These are phyloP conservation scores for Empidonax traillii DNA, from an alignment of 2,113 vertebrate genomes.

Conservation along the genomic window DNA sequence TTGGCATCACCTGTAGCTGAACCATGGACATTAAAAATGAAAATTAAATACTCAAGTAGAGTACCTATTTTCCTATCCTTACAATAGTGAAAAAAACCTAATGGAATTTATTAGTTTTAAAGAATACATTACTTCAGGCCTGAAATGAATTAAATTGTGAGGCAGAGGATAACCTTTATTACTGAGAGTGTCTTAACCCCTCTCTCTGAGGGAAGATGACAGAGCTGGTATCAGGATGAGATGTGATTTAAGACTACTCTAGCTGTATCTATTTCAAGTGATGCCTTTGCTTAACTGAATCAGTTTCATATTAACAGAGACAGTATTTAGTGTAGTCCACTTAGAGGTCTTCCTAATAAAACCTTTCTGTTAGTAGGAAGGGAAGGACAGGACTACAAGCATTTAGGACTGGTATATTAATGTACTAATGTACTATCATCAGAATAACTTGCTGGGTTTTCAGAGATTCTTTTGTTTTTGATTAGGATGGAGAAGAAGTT, in stretches of 20 bases:
- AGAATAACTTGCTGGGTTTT: background rate
- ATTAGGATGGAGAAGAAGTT: background rate
- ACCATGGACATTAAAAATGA: background rate
- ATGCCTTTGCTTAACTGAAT: background rate
- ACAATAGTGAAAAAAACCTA: background rate
- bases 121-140: background rate
- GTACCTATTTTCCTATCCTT: background rate
- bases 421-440: background rate
- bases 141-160: background rate
- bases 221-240: background rate
- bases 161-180: background rate
- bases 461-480: background rate
- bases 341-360: background rate
- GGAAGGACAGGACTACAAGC: background rate
- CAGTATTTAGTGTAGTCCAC: background rate
- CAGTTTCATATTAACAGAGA: background rate
- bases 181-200: background rate
- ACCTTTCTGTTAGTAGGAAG: accelerated
- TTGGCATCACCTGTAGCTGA: background rate
- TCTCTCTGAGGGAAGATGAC: background rate
- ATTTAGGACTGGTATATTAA: background rate
- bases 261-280: background rate
- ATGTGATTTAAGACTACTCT: background rate
- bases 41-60: background rate
- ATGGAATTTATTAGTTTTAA: background rate